Evolutionary conservation across 1,140 invertebrate species (phyloP).

Genomic region (Bathynomus jamesi): DNA sequence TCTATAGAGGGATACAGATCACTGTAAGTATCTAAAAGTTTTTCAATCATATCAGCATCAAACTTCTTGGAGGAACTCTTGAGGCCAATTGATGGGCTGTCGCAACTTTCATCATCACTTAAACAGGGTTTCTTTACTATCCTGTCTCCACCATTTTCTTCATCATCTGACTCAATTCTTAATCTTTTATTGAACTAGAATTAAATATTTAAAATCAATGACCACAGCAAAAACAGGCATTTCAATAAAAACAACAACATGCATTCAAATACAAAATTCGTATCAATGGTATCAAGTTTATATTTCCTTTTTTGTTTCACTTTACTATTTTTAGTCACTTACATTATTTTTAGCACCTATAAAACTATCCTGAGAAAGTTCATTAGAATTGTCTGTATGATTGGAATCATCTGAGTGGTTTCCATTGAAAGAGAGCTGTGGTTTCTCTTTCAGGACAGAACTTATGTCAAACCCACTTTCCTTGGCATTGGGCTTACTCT

Average conservation of each 20-base stretch:
- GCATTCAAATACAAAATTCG: not conserved
- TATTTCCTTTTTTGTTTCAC: not conserved
- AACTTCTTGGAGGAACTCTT: not conserved
- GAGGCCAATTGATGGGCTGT: too few relatives aligned
- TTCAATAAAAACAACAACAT: not conserved
- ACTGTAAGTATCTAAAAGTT: not conserved
- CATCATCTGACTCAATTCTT: not conserved
- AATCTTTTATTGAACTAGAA: not conserved
- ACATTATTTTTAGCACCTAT: not conserved
- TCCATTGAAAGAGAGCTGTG: not conserved
- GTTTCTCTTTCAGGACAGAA: not conserved
- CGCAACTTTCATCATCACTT: not conserved
- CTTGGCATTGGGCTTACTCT: not conserved
- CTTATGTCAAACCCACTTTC: not conserved
- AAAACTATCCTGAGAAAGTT: not conserved
- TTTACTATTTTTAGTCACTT: not conserved
- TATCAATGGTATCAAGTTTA: not conserved
- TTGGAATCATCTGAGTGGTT: not conserved
- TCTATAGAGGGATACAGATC: not conserved
- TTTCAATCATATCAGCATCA: not conserved
- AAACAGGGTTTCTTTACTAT: not conserved
- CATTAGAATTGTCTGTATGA: not conserved
- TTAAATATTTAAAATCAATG: too few relatives aligned
- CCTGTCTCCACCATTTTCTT: not conserved
- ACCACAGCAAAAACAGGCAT: not conserved